These are phyloP conservation scores for Pterocles orientalis DNA, from an alignment of 2,113 vertebrate genomes.

Conservation along the genomic window DNA sequence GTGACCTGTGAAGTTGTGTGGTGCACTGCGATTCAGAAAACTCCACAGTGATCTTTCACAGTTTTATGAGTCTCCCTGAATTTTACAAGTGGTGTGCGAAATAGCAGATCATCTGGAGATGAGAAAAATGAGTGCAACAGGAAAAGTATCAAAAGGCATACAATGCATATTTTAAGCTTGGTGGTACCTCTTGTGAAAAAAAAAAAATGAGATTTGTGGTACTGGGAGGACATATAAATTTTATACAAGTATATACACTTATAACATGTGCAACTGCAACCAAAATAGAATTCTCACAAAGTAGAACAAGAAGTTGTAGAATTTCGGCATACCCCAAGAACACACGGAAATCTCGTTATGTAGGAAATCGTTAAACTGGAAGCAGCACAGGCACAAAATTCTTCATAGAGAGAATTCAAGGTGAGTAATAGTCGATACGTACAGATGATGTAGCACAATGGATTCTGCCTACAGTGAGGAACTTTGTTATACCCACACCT, in stretches of 20 bases:
- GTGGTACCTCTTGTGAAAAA: background rate
- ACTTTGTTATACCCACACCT: background rate
- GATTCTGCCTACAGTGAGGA: slow-evolving; percentile 10
- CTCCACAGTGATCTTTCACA: background rate
- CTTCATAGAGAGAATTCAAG: background rate
- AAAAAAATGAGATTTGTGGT: background rate
- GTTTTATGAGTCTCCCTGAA: background rate
- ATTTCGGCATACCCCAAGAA: background rate
- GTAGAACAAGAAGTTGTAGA: background rate
- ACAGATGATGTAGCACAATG: background rate
- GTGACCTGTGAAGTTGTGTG: background rate
- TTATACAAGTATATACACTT: background rate
- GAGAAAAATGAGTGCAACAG: background rate
- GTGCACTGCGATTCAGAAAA: background rate
- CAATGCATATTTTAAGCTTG: background rate
- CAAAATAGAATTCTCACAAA: background rate
- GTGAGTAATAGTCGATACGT: background rate
- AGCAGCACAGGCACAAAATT: background rate
- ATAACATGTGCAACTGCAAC: background rate
- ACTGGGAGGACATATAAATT: background rate
- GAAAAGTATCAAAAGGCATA: background rate
- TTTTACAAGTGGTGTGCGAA: background rate
- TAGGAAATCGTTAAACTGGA: slow-evolving; percentile 36
- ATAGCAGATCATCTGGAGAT: background rate
- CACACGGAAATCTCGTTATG: background rate